phyloP scores from a whole-genome alignment of 2,113 vertebrate species.

The Daphoenositta chrysoptera region DNA sequence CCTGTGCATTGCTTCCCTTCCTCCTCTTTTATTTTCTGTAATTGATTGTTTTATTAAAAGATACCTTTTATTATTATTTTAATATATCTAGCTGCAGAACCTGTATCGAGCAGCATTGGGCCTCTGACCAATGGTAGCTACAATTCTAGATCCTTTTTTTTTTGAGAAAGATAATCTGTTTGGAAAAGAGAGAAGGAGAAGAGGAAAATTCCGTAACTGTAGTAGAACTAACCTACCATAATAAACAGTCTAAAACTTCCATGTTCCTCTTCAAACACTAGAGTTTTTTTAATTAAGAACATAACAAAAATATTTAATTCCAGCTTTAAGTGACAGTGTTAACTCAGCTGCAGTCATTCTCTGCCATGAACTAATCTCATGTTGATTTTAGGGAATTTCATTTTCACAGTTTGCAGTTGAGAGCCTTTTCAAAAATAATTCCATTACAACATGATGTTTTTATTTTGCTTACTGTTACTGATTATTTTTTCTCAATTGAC shows the following conservation, averaged over 20 bases:
- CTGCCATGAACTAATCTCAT: background rate
- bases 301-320: background rate
- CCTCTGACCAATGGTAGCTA: background rate
- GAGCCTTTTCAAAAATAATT: background rate
- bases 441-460: background rate
- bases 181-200: background rate
- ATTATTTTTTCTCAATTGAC: background rate
- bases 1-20: background rate
- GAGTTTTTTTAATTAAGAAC: background rate
- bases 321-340: background rate
- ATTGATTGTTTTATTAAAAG: background rate
- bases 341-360: background rate
- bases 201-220: background rate
- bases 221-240: background rate
- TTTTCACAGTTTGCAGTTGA: background rate
- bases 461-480: background rate
- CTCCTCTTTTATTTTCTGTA: background rate
- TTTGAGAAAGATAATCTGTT: background rate
- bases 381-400: background rate
- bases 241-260: background rate
- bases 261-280: background rate
- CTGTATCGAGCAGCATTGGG: rapidly evolving
- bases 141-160: background rate
- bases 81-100: background rate
- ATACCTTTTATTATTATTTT: background rate